Base-by-base conservation (phyloP, 2,113 vertebrate genomes). In the Cyphomyrus discorhynchus region DNA sequence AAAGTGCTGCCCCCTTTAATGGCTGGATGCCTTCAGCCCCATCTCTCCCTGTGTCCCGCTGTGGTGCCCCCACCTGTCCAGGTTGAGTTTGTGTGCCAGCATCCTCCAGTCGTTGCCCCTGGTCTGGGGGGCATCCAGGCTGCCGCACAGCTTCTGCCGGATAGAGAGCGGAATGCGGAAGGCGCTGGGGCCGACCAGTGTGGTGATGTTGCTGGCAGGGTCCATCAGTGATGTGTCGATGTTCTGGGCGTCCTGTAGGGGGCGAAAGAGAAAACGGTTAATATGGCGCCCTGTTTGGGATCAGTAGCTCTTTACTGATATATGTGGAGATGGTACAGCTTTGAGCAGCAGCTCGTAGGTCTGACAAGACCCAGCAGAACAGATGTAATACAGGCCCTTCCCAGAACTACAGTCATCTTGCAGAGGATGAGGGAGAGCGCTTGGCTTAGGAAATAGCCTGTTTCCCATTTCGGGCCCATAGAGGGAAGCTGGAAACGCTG, bases 71-170 rank as follows among this genome's bases (percentile, higher is more conserved):
- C 89, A 99, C 98, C 98, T 98, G 97, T 98, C 98, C 93, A 99
- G 95, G 94, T 96, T 98, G 80, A 99, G 96, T 93, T 99, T 99
- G 94, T 98, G 98, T 24, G 98, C 98, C 92, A 99, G 94, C 97
- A 99, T 97, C 93, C 98, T 95, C 98, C 98, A 99, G 96, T 99
- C 98, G 0, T 99, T 99, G 89, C 98, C 98, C 83, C 98, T 95
- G 9, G 97, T 98, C 95, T 99, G 98, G 0, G 98, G 98, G 0
- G 98, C 98, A 0, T 99, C 98, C 93, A 99, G 96, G 93, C 98
- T 99, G 93, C 97, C 98, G 86, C 98, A 99, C 90, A 99, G 96
- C 95, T 99, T 99, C 95, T 99, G 98, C 85, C 98, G 94, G 92
- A 99, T 99, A 0, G 98, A 97, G n/a, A 97, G 96, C 0, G 98